Evolutionary conservation across 1,140 invertebrate species (phyloP), one percentile per base, ranked within the genome.

Genomic region (Coenobita brevimanus): DNA sequence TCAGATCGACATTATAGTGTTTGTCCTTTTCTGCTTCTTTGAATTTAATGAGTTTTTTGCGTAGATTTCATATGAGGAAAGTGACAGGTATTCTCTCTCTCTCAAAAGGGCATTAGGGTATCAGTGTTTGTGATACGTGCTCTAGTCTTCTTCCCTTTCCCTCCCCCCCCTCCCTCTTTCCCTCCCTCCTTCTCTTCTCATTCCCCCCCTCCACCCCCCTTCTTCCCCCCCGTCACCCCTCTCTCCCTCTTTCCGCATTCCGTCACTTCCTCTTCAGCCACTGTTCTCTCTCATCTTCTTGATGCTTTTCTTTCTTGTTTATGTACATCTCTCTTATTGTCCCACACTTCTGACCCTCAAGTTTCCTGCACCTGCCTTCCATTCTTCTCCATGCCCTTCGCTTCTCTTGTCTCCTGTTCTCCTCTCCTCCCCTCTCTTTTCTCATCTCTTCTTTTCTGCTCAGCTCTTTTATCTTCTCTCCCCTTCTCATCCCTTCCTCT

Each of bases 341-440:
- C 30, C 36, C 54, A 57, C 78, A 10, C 27, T 60, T 60, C 54
- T 62, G 46, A 57, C 54, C 17, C 50, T 60, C 38, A n/a, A n/a
- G n/a, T 27, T 21, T 82, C 80, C 41, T 36, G 50, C 76, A 27
- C 50, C 57, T 27, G 24, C 30, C 38, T 80, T 27, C 36, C 54
- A 6, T 57, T 30, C 76, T 46, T 24, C 60, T 30, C 57, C 24
- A 13, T 27, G 21, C 36, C 41, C 3, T 27, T 33, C 10, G 8
- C 50, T 36, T 17, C 36, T 30, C 60, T 50, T 33, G 4, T 60
- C 50, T 60, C 54, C 36, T 50, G 54, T 30, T 33, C 50, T 60
- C 38, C 62, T 80, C 76, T 60, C 50, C 57, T 27, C 33, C 50
- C 38, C 54, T 38, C 50, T 80, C 78, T 54, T 41, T 43, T 24